phyloP scores from a whole-genome alignment of 2,888 invertebrate genomes.

The Anoncus sp. region DNA sequence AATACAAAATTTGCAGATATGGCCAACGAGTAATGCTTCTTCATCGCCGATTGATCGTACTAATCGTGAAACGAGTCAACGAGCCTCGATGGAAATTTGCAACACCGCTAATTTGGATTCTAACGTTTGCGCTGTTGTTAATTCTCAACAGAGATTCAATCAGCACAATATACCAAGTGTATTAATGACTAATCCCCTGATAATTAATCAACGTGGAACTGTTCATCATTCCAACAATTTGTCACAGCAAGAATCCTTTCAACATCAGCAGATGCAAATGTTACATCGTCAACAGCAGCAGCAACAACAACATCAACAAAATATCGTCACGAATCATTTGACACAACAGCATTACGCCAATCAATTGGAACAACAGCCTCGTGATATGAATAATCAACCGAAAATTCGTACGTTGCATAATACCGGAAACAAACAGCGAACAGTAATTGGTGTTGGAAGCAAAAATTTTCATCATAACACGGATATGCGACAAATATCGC shows the following conservation, averaged over 20 bases:
- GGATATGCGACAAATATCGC: constrained; percentile 70
- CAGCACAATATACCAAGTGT: constrained; percentile 78
- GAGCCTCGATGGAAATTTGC: constrained; percentile 74
- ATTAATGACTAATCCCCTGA: constrained; percentile 79
- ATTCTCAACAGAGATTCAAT: constrained; percentile 77
- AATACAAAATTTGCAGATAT: constrained; percentile 72
- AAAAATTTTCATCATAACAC: constrained; percentile 77
- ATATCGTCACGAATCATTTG: constrained; percentile 75
- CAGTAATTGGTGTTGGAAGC: constrained; percentile 36
- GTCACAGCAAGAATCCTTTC: constrained; percentile 77
- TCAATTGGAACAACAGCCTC: constrained; percentile 76
- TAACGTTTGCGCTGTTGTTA: constrained; percentile 72
- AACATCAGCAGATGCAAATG: constrained; percentile 74
- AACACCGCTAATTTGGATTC: constrained; percentile 75
- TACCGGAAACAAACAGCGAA: constrained; percentile 63
- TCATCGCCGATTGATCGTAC: constrained; percentile 78
- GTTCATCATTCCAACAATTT: constrained; percentile 72
- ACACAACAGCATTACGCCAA: constrained; percentile 78
- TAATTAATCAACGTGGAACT: constrained; percentile 79
- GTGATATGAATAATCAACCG: constrained; percentile 71
- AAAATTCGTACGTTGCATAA: constrained; percentile 69
- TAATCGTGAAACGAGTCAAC: constrained; percentile 78
- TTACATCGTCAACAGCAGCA: constrained; percentile 74
- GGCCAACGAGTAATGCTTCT: constrained; percentile 79
- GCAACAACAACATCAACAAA: constrained; percentile 74